Conservation (phyloP, 2,888 invertebrate species). For the Brachypalpus laphriformis region DNA sequence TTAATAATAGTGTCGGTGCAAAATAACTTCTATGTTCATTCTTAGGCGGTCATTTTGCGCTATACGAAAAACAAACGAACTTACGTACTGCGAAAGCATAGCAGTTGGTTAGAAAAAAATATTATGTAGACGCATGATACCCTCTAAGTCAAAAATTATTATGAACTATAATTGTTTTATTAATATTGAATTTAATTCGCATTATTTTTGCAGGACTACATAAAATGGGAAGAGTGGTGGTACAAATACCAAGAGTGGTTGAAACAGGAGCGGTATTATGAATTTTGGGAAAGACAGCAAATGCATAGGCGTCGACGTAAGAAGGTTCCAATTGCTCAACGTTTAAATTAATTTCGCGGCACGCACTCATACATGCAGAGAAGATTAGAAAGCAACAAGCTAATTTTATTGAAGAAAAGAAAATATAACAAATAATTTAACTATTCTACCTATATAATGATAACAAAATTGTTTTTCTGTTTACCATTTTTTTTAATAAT, state of each 20-base stretch:
- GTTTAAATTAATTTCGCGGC: constrained; percentile 80
- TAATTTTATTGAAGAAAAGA: not conserved
- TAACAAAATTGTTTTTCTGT: not conserved
- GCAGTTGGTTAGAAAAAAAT: no score
- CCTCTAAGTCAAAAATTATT: no score
- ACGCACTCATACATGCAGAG: not conserved
- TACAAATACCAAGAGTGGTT: constrained; percentile 95
- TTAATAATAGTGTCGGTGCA: no score
- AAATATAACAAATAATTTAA: not conserved
- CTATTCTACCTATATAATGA: not conserved
- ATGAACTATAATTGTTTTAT: no score
- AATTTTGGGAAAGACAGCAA: constrained; percentile 83
- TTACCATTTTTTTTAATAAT: not conserved
- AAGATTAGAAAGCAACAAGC: constrained; percentile 8
- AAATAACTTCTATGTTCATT: no score
- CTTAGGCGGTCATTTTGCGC: no score
- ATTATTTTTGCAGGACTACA: constrained; percentile 88
- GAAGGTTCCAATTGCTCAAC: constrained; percentile 82
- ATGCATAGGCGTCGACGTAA: constrained; percentile 82
- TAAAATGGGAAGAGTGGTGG: constrained; percentile 98
- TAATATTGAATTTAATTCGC: no score
- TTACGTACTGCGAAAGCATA: no score
- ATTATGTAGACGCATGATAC: no score
- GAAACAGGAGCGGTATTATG: constrained; percentile 85
- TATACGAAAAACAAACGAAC: no score